phyloP scores from a whole-genome alignment of 2,113 vertebrate species.

The Regulus satrapa region DNA sequence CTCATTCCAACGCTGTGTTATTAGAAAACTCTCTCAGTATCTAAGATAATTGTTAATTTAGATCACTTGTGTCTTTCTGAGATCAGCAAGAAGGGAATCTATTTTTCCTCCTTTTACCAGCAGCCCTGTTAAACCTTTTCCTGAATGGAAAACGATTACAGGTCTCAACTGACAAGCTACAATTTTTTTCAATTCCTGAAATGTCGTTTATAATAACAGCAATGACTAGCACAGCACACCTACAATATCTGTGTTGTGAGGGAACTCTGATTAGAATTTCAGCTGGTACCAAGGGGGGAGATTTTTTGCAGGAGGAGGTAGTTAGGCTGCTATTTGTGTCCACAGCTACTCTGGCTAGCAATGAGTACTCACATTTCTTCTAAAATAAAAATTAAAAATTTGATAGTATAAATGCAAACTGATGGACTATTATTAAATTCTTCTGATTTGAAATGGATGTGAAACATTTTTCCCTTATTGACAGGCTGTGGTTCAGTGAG shows the following conservation, averaged over 20 bases:
- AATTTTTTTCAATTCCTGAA: conserved; percentile 38
- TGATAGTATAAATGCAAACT: not conserved
- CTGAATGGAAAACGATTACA: conserved; percentile 50
- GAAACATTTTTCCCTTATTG: not conserved
- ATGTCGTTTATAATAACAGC: conserved; percentile 37
- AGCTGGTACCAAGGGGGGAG: not conserved
- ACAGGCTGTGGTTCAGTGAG: not conserved
- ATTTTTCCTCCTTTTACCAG: not conserved
- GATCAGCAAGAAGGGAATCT: not conserved
- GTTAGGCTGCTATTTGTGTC: not conserved
- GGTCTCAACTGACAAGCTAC: conserved; percentile 28
- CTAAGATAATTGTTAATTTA: conserved; percentile 34
- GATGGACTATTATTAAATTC: not conserved
- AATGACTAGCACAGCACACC: not conserved
- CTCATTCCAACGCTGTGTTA: not conserved
- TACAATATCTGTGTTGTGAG: not conserved
- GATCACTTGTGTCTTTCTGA: not conserved
- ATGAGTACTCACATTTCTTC: not conserved
- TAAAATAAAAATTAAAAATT: not conserved
- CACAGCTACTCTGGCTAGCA: not conserved
- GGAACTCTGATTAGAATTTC: conserved; percentile 41
- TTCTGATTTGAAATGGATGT: not conserved
- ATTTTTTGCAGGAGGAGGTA: not conserved
- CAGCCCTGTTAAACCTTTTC: conserved; percentile 17
- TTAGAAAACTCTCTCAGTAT: conserved; percentile 8